Percentiles rank a stretch among this genome's conserved stretches.
Evolutionary conservation across 2,113 vertebrate genomes (phyloP).

Genomic region (Circaetus gallicus): DNA sequence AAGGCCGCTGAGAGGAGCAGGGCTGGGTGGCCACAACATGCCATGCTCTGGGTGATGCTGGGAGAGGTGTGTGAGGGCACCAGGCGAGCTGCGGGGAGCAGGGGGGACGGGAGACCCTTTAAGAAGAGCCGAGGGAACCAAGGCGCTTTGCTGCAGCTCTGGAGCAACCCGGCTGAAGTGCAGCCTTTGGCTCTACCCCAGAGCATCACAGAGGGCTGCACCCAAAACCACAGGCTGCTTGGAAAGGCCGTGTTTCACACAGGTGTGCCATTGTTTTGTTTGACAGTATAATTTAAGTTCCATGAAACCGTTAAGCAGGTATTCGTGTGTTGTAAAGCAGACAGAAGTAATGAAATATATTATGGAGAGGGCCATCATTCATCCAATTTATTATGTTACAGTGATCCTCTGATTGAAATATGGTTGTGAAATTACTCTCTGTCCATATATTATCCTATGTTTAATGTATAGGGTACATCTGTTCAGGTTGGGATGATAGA

Average conservation of each 20-base stretch:
- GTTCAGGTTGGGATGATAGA: neutral
- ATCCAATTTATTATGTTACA: neutral
- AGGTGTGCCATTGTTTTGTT: rapidly evolving
- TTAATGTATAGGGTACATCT: neutral
- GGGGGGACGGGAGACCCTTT: too few species aligned
- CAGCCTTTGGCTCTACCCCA: neutral
- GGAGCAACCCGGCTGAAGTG: neutral
- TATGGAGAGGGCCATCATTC: neutral
- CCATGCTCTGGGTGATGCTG: rapidly evolving
- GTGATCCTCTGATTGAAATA: neutral
- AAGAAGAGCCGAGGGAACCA: rapidly evolving
- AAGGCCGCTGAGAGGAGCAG: neutral
- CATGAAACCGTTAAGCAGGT: neutral
- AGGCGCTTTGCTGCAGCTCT: neutral
- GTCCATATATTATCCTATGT: neutral
- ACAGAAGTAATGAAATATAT: neutral
- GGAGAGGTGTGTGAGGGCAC: neutral
- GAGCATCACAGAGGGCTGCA: neutral
- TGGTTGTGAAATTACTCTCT: neutral
- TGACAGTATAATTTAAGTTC: neutral
- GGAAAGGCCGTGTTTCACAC: rapidly evolving
- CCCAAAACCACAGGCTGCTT: rapidly evolving
- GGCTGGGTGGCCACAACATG: rapidly evolving
- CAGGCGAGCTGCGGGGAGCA: rapidly evolving
- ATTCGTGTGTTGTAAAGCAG: neutral